Evolutionary conservation across 2,888 invertebrate species (phyloP), one percentile per base, ranked within the genome.

Genomic region (Brachynemurus nebulosus): DNA sequence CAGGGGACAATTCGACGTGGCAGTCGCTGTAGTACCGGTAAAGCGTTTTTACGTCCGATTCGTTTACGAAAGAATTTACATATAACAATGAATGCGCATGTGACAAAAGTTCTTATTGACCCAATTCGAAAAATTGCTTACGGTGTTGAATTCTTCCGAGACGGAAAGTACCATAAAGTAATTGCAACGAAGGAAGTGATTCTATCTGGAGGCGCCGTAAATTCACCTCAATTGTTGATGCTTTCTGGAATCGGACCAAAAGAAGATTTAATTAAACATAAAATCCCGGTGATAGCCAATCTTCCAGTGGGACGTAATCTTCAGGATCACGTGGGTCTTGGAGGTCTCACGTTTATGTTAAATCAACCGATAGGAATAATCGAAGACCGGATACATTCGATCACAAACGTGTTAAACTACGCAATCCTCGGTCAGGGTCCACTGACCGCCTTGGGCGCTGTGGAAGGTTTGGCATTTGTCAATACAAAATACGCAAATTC

Each of bases 191-290:
- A 84, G 59, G 92, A 92, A 62, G 84, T 97, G 0, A 84, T 97
- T 40, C 59, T 97, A 2, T 86, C 89, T 1, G 91, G 83, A 0
- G 97, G 97, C 1, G 76, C 95, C 0, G 74, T 98, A 0, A 95
- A 93, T 59, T 86, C 93, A 0, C 91, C 97, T 0, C 96, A 98
- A 59, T 58, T 97, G 2, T 64, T 97, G 30, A 90, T 96, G 90
- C 63, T 97, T 1, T 91, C 91, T 7, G 97, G 95, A 0, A 74
- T 95, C 9, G 88, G 88, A 0, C 85, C 85, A 0, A 69, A 73
- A 41, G 74, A 76, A 16, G 80, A 88, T 54, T 57, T 89, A 45
- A 65, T 69, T n/a, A 76, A 80, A 53, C 76, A 79, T 52, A 71
- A 77, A 42, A 88, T 91, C 52, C 86, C 86, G 0, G 66, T 88